A percentile compares a stretch with the other conserved stretches of the same genome.
Conservation (phyloP, 2,888 invertebrate species). For the Tipula vernalis region DNA sequence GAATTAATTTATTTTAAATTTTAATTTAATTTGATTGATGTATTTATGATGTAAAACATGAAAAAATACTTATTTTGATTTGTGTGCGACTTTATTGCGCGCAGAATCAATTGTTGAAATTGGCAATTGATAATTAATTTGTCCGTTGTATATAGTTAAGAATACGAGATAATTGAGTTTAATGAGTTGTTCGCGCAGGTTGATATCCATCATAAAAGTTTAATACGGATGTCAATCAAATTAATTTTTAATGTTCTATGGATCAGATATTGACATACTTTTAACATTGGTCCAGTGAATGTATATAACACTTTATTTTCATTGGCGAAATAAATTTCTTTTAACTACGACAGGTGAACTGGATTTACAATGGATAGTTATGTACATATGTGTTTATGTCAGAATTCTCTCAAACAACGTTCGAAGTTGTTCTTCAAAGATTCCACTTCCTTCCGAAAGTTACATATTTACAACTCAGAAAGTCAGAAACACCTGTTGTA, state of each 20-base stretch:
- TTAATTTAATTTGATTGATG: not conserved
- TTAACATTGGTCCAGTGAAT: not conserved
- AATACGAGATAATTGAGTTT: not conserved
- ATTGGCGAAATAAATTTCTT: too few species aligned
- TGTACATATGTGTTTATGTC: too few species aligned
- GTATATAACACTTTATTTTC: too few species aligned
- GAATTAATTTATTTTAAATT: not conserved
- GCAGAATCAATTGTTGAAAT: not conserved
- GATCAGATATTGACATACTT: not conserved
- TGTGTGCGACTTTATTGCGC: not conserved
- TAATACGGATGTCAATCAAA: not conserved
- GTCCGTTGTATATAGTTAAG: not conserved
- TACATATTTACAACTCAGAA: too few species aligned
- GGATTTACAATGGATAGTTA: too few species aligned
- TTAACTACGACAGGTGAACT: too few species aligned
- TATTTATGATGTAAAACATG: conserved; percentile 1
- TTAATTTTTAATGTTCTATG: not conserved
- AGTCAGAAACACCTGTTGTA: too few species aligned
- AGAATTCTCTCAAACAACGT: too few species aligned
- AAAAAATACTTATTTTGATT: not conserved
- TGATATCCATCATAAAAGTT: not conserved
- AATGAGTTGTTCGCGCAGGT: not conserved
- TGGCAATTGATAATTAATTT: not conserved
- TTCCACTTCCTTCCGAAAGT: too few species aligned
- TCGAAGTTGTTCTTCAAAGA: too few species aligned